A percentile compares a stretch with the other conserved stretches of the same genome.
These are phyloP conservation scores for Pelecanus crispus DNA, from an alignment of 2,113 vertebrate species.

Conservation along the genomic window DNA sequence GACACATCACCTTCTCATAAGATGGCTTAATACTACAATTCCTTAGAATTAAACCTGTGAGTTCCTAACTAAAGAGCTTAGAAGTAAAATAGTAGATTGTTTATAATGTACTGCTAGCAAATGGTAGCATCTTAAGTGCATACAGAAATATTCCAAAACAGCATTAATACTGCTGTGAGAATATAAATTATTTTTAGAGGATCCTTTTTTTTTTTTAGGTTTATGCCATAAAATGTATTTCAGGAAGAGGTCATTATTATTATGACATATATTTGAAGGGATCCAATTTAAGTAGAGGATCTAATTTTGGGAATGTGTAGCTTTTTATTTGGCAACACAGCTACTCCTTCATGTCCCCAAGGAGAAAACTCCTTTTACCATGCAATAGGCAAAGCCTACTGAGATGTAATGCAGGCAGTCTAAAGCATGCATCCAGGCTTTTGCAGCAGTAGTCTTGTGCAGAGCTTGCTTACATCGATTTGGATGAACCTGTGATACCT, in stretches of 20 bases:
- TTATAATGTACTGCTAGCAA: background rate
- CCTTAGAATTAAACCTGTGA: background rate
- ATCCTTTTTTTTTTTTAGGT: background rate
- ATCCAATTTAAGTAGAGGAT: background rate
- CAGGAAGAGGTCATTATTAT: background rate
- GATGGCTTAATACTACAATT: background rate
- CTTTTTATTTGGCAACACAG: background rate
- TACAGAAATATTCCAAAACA: background rate
- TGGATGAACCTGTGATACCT: background rate
- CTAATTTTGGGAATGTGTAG: background rate
- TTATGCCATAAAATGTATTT: background rate
- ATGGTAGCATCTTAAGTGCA: background rate
- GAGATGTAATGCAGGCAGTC: background rate
- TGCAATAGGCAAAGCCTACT: background rate
- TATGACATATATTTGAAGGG: background rate
- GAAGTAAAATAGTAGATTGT: background rate
- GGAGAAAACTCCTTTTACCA: background rate
- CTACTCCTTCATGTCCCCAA: background rate
- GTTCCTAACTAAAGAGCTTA: background rate
- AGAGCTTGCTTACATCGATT: background rate
- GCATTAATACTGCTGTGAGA: background rate
- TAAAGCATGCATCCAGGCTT: background rate
- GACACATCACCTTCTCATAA: background rate
- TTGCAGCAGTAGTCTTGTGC: background rate
- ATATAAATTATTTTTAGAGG: background rate